Base-by-base conservation (phyloP, 2,888 invertebrate genomes). In the Pyralis farinalis region DNA sequence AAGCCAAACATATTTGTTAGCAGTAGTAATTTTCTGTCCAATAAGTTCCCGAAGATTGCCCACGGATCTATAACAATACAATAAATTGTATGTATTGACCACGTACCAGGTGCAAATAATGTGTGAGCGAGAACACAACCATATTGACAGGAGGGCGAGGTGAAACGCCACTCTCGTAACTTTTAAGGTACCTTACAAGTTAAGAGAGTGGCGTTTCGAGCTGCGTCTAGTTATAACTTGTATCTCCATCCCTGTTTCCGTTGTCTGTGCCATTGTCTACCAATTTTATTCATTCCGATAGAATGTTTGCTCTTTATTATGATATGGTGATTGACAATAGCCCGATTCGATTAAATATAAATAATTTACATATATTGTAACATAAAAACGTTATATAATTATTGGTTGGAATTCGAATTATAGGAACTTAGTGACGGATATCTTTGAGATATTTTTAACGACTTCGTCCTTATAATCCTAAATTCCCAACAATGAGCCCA, bases 11-110 rank as follows among this genome's bases (percentile, higher is more conserved):
- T 29, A 34, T 42, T 45, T 43, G 44, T 45, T 43, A 47, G 37
- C 43, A 41, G 36, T 40, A 38, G 49, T 55, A 61, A 60, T 71
- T 62, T 58, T 51, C 61, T 53, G 55, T 44, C 57, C 71, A 70
- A 76, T 76, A 75, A 64, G 64, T 68, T 66, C 56, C 58, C 57
- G 52, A 71, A 68, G 70, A 70, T 66, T 64, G 64, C 55, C 55
- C 51, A 55, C 55, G 61, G 68, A 79, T 78, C 77, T 75, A 77
- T 80, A 79, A 74, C 74, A 73, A 72, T 72, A 76, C 77, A 77
- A 83, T 82, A 83, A 81, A 83, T 82, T 73, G 71, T 61, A 71
- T 74, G 73, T 81, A 78, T 79, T 72, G 73, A 67, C 45, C 44
- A 46, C 50, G 63, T 60, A 59, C 69, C 81, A 68, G 74, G 61